These are phyloP conservation scores for Lottia scabra DNA, from an alignment of 2,888 invertebrate genomes.

Conservation along the genomic window DNA sequence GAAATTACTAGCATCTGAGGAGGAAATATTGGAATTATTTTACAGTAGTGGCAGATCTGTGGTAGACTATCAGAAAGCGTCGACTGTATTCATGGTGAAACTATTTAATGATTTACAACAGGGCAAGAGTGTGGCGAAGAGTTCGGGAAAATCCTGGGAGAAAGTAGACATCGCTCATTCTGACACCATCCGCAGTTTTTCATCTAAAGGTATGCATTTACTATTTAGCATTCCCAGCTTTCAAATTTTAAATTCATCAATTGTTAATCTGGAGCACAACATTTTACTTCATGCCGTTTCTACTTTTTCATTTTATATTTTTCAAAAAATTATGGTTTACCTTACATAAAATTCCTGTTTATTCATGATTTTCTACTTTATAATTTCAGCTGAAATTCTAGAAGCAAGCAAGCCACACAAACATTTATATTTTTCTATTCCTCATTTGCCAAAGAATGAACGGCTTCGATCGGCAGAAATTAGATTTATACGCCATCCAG, in stretches of 20 bases:
- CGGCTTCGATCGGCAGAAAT: constrained; percentile 49
- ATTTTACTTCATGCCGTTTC: neutral
- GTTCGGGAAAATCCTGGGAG: neutral
- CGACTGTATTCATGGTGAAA: constrained; percentile 50
- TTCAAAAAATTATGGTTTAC: neutral
- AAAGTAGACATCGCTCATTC: constrained; percentile 30
- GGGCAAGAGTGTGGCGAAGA: constrained; percentile 1
- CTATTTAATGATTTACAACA: constrained; percentile 51
- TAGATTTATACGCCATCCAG: constrained; percentile 37
- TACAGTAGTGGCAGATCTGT: constrained; percentile 32
- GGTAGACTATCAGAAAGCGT: constrained; percentile 66
- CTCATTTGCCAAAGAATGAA: constrained; percentile 46
- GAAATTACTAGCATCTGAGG: neutral
- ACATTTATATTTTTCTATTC: constrained; percentile 36
- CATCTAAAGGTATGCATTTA: constrained; percentile 47
- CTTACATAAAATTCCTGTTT: neutral
- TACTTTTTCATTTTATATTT: constrained; percentile 8
- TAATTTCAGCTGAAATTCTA: neutral
- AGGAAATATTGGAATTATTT: constrained; percentile 27
- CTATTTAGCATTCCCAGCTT: no score
- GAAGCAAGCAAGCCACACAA: neutral
- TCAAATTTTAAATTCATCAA: no score
- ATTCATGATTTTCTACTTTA: no score
- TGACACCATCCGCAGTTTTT: constrained; percentile 55
- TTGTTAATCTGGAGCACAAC: neutral